Percentiles rank a stretch among this genome's conserved stretches.
These are phyloP conservation scores for Andrena marginata DNA, from an alignment of 2,888 invertebrate genomes.

Conservation along the genomic window DNA sequence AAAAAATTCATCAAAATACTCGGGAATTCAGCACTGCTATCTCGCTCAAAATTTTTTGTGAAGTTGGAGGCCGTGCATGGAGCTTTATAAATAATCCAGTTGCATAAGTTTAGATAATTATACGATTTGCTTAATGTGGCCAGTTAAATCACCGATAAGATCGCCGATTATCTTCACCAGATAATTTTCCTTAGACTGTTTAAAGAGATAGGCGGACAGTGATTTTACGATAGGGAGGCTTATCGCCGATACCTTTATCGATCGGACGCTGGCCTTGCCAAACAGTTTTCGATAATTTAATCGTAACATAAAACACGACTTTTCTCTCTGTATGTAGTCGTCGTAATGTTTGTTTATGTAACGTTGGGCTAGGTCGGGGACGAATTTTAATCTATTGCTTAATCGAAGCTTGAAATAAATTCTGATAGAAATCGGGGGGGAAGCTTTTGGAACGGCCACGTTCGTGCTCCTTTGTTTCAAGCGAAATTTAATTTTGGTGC, in stretches of 20 bases:
- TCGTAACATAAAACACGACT: background rate
- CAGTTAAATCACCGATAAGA: slow-evolving; percentile 33
- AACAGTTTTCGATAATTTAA: background rate
- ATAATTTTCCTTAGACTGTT: background rate
- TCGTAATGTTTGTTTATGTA: background rate
- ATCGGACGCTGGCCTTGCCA: background rate
- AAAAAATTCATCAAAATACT: no score
- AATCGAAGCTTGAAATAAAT: background rate
- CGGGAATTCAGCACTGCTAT: no score
- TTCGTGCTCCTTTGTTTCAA: background rate
- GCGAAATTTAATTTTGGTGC: no score
- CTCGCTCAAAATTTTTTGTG: no score
- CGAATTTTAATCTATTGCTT: background rate
- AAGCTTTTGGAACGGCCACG: background rate
- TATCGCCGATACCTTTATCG: background rate
- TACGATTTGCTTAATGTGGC: background rate
- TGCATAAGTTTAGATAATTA: slow-evolving; percentile 3
- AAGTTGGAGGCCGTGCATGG: no score
- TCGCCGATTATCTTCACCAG: background rate
- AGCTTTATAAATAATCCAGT: slow-evolving; percentile 1
- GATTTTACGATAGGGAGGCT: slow-evolving; percentile 13
- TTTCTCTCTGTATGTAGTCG: background rate
- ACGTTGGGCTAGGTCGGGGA: background rate
- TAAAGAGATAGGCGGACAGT: no score
- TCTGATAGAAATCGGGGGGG: background rate